Base-by-base conservation (phyloP, 2,888 invertebrate species). In the Cerastis rubricosa region DNA sequence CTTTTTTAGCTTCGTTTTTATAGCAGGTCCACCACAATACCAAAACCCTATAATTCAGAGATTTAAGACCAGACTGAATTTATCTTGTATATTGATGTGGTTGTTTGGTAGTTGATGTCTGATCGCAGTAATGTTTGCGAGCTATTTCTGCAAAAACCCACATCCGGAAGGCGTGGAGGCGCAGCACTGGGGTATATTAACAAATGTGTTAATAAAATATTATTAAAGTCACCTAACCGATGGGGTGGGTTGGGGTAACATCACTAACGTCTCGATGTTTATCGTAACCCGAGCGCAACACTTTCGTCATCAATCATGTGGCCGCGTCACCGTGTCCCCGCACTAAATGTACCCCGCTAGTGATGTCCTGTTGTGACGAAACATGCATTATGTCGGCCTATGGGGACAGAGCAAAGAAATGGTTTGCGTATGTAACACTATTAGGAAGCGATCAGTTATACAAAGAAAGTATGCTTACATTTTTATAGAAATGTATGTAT, bases 281-380 rank as follows among this genome's bases (percentile, higher is more conserved):
- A 67, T 69, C 80, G 92, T 90, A 89, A 91, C 88, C 80, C 70
- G 89, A 89, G 73, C 82, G 57, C 85, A 90, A 89, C 89, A 87
- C 86, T 90, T 87, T 85, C 81, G 67, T 81, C 90, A 91, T 92
- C 92, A 89, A 92, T 92, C 91, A 91, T 70, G 40, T n/a, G 49
- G 40, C 70, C 51, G 65, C 75, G 74, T 72, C 76, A 49, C 49
- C n/a, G 57, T 49, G 49, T 45, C 84, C 22, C 40, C 64, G 69
- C 71, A 51, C 67, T 70, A 59, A 63, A 70, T 47, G 80, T 74
- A 35, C 69, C 71, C 65, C 35, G 47, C 43, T 19, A 14, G 17
- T 25, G 43, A 35, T 68, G 57, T 51, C 63, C 22, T 71, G 63
- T n/a, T 51, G 65, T 69, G 51, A 49, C 64, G 47, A 77, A 64